phyloP scores from a whole-genome alignment of 2,113 vertebrate genomes.

The Romanogobio albipinnatus region DNA sequence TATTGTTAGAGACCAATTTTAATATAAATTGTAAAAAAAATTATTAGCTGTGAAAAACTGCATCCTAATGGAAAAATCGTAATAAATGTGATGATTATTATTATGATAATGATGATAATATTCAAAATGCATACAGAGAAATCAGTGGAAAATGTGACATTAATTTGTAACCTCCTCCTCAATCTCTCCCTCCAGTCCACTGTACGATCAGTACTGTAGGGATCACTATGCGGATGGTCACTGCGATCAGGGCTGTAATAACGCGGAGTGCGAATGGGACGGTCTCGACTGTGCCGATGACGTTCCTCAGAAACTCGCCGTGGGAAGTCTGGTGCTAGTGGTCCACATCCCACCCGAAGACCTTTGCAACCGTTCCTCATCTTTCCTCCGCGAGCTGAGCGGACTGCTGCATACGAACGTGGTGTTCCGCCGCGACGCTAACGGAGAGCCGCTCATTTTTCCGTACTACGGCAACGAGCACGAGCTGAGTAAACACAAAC shows the following conservation, averaged over 20 bases:
- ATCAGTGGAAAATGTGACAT: background rate
- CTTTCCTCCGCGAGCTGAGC: slow-evolving; percentile 94
- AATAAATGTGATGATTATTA: background rate
- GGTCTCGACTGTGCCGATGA: slow-evolving; percentile 92
- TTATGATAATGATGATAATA: background rate
- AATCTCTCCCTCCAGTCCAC: slow-evolving; percentile 76
- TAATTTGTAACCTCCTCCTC: background rate
- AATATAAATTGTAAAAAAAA: no score
- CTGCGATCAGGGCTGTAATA: slow-evolving; percentile 98
- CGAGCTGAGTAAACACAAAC: slow-evolving; percentile 91
- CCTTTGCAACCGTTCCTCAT: slow-evolving; percentile 87
- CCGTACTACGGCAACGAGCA: slow-evolving; percentile 91
- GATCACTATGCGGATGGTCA: slow-evolving; percentile 94
- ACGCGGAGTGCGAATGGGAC: slow-evolving; percentile 94
- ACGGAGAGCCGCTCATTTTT: slow-evolving; percentile 87
- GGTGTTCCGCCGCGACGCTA: slow-evolving; percentile 83
- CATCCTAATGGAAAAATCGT: background rate
- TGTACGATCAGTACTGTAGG: slow-evolving; percentile 97
- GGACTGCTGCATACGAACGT: slow-evolving; percentile 92
- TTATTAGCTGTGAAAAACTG: background rate
- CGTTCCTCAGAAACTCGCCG: slow-evolving; percentile 87
- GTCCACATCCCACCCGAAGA: slow-evolving; percentile 86
- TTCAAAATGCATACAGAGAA: background rate
- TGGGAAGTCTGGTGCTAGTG: slow-evolving; percentile 89
- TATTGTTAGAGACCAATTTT: background rate